A percentile compares a stretch with the other conserved stretches of the same genome.
Evolutionary conservation across 1,140 invertebrate genomes (phyloP).

Genomic region (Metopolophium dirhodum): DNA sequence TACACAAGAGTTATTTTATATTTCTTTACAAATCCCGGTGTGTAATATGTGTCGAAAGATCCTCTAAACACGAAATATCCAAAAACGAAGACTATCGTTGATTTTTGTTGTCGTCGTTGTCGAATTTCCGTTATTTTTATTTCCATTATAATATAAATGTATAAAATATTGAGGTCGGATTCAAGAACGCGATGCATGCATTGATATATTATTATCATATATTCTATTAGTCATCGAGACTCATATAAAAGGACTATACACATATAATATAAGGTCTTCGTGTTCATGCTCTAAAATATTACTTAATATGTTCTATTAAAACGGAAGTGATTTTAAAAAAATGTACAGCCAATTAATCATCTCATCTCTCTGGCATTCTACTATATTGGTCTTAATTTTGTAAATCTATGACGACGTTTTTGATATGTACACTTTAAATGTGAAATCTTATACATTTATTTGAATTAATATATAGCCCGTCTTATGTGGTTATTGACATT

Average conservation of each 20-base stretch:
- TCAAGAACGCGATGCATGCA: no score
- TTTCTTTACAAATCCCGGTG: constrained; percentile 24
- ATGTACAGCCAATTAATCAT: background rate
- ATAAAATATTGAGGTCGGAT: background rate
- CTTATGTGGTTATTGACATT: background rate
- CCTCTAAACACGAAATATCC: background rate
- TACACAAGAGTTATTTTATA: constrained; percentile 40
- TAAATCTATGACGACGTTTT: background rate
- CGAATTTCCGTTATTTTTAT: background rate
- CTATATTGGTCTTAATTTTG: background rate
- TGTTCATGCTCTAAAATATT: background rate
- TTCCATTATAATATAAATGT: no score
- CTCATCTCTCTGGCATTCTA: background rate
- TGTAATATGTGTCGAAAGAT: background rate
- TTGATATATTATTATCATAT: background rate
- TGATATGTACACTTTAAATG: background rate
- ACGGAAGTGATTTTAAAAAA: background rate
- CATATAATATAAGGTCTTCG: no score
- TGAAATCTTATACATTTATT: no score
- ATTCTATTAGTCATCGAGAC: no score
- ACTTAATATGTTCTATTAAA: background rate
- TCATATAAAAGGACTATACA: background rate
- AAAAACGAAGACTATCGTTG: background rate
- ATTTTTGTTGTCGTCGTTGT: background rate
- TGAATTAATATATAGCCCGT: no score